Evolutionary conservation across 2,797 vertebrate genomes (phyloP), one percentile per base, ranked within the genome.

Genomic region (Parotocinclus haroldoi): DNA sequence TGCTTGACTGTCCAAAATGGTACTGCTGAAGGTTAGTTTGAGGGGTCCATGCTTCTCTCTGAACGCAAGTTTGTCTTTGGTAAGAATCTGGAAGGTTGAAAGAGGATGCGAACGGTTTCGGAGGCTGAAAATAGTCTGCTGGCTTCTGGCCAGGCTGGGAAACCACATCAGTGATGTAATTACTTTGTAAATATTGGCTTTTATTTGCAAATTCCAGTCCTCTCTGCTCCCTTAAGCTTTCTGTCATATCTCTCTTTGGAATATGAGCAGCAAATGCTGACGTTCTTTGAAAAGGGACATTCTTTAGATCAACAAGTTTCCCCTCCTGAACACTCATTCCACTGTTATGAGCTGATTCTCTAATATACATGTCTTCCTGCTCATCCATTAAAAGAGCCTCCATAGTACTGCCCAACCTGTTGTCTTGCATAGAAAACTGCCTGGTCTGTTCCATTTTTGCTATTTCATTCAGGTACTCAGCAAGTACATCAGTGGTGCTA

Each of bases 241-340:
- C 66, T 64, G 78, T 55, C 58, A 88, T 71, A 72, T 93, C 89
- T 62, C 84, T 93, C 68, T 80, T 83, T 51, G 89, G 83, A 67
- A 88, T 85, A 69, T 88, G 73, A 39, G 83, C 38, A 67, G 82
- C 85, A 78, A 87, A 81, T 60, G 79, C 69, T 72, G 82, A 76
- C 55, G 78, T 72, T 66, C 84, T 84, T 69, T 87, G 80, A 79
- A 85, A 86, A 6, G 76, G 55, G 58, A 89, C 87, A 78, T 85
- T 88, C 44, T 91, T 90, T 71, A 91, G 88, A 70, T 92, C 89
- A 63, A 78, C 63, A 65, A 87, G 49, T 52, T 78, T 76, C 72
- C 92, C 89, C 54, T 93, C 91, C 67, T 78, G 82, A 79, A 87
- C 83, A 71, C 88, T 90, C 78, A 82, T 68, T 80, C 87, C 83